Conservation (phyloP, 2,888 invertebrate genomes). For the Amphipyra tragopoginis region DNA sequence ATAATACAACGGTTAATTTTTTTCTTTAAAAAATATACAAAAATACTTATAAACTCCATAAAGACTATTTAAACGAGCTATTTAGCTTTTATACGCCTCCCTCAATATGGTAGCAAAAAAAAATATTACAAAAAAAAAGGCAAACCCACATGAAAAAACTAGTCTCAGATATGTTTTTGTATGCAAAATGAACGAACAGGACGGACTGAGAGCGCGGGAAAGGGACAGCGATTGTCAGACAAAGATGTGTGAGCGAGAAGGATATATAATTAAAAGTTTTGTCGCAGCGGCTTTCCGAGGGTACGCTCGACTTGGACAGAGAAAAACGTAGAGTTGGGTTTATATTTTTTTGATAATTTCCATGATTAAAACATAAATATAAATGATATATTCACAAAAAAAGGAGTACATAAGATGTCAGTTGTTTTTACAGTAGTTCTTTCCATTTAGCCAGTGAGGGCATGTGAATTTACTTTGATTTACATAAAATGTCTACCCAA, state of each 20-base stretch:
- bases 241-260: constrained; percentile 67
- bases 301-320: constrained; percentile 74
- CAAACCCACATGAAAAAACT: constrained; percentile 39
- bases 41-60: too few species aligned
- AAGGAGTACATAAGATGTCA: too few species aligned
- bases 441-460: too few species aligned
- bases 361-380: background rate
- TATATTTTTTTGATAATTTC: background rate
- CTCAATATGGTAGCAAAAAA: constrained; percentile 34
- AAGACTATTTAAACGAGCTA: background rate
- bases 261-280: constrained; percentile 89
- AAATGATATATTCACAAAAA: too few species aligned
- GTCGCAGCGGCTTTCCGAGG: constrained; percentile 87
- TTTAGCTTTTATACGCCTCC: constrained; percentile 15
- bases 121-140: constrained; percentile 38
- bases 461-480: too few species aligned
- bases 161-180: constrained; percentile 51
- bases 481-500: too few species aligned
- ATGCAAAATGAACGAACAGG: constrained; percentile 64
- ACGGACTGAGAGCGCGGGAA: constrained; percentile 45
- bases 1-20: too few species aligned
- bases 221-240: constrained; percentile 48
- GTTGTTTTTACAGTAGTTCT: too few species aligned
- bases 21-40: too few species aligned
- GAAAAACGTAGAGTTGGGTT: constrained; percentile 56